Conservation (phyloP, 2,797 vertebrate genomes). For the Onychomys torridus region DNA sequence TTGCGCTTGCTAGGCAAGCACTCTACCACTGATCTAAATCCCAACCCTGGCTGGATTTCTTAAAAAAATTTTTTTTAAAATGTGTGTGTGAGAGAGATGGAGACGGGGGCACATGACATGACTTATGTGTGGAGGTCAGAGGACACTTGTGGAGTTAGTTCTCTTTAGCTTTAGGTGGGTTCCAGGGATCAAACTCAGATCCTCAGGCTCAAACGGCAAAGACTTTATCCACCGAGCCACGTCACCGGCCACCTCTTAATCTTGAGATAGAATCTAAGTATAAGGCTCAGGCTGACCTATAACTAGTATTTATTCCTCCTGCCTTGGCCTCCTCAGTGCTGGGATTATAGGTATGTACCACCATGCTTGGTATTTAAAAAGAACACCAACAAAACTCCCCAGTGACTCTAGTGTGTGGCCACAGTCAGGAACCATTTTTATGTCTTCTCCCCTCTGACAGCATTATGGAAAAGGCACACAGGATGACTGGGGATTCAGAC, state of each 20-base stretch:
- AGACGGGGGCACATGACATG: no score
- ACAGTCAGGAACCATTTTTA: neutral
- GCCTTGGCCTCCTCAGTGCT: neutral
- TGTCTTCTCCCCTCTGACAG: neutral
- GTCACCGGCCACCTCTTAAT: neutral
- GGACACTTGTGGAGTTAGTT: neutral
- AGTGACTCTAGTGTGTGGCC: neutral
- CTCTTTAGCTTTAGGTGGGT: neutral
- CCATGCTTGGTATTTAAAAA: neutral
- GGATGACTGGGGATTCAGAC: neutral
- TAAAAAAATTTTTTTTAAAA: no score
- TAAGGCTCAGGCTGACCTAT: no score
- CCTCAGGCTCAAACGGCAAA: neutral
- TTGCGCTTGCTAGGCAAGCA: no score
- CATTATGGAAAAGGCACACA: neutral
- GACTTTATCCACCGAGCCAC: neutral
- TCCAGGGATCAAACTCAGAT: neutral
- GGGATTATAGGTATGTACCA: neutral
- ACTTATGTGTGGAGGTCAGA: neutral
- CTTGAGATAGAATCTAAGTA: neutral
- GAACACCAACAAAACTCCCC: neutral
- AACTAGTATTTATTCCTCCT: neutral
- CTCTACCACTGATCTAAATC: no score
- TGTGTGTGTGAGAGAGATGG: neutral
- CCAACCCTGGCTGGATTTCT: no score